phyloP scores from a whole-genome alignment of 2,888 invertebrate genomes.

The Plebejus melissa region DNA sequence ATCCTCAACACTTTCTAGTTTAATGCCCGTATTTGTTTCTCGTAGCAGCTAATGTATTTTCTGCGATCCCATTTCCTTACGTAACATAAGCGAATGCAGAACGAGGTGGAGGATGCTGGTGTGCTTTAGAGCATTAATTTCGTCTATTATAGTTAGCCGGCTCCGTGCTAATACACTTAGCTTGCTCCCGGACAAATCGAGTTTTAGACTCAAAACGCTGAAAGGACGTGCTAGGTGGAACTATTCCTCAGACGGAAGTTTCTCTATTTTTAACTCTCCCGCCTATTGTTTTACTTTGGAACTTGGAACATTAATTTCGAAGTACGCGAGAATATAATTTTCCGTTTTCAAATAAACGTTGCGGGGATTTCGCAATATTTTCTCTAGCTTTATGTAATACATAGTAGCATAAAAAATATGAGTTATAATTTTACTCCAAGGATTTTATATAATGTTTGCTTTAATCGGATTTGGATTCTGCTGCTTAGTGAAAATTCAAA shows the following conservation, averaged over 20 bases:
- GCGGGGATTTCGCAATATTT: not conserved
- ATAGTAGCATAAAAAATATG: not conserved
- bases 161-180: constrained; percentile 2
- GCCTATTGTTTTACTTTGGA: constrained; percentile 1
- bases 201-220: constrained; percentile 13
- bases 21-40: not conserved
- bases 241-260: not conserved
- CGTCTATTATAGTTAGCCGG: constrained; percentile 10
- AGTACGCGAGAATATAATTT: constrained; percentile 4
- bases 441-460: not conserved
- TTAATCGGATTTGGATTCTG: not conserved
- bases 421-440: not conserved
- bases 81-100: not conserved
- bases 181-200: not conserved
- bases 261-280: constrained; percentile 3
- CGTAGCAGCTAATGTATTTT: not conserved
- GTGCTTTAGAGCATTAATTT: constrained; percentile 9
- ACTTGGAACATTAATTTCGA: constrained; percentile 1
- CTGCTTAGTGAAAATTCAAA: not conserved
- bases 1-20: not conserved
- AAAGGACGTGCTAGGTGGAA: constrained; percentile 4
- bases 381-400: not conserved
- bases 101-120: not conserved
- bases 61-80: constrained; percentile 6
- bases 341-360: not conserved